phyloP scores from a whole-genome alignment of 2,888 invertebrate species.

The Drosophila conformis region DNA sequence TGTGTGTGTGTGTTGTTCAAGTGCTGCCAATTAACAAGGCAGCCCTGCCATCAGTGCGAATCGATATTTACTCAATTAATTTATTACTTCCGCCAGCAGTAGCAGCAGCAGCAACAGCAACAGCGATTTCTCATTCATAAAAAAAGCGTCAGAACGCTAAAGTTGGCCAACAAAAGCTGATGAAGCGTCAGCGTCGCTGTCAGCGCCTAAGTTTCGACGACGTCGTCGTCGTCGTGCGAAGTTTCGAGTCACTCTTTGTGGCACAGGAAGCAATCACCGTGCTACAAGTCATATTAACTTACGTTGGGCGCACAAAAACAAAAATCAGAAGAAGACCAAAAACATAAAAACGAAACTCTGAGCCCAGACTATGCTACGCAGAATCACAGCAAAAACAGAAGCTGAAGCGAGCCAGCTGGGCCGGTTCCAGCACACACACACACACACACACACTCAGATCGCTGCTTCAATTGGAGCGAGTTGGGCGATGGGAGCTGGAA shows the following conservation, averaged over 20 bases:
- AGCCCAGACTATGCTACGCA: constrained; percentile 37
- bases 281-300: constrained; percentile 81
- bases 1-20: constrained; percentile 43
- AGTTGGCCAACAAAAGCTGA: constrained; percentile 67
- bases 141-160: constrained; percentile 43
- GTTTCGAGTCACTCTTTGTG: constrained; percentile 39
- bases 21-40: constrained; percentile 75
- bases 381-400: constrained; percentile 79
- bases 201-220: constrained; percentile 62
- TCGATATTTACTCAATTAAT: constrained; percentile 81
- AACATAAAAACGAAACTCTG: constrained; percentile 17
- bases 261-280: constrained; percentile 81
- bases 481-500: constrained; percentile 35
- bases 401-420: constrained; percentile 67
- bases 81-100: constrained; percentile 76
- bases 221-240: constrained; percentile 16
- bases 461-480: constrained; percentile 41
- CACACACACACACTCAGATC: constrained; percentile 14
- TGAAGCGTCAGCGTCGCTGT: constrained; percentile 63
- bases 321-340: constrained; percentile 24
- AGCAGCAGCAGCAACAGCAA: constrained; percentile 25
- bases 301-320: constrained; percentile 64
- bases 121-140: constrained; percentile 67
- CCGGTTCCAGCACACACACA: constrained; percentile 38
- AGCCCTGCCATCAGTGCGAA: constrained; percentile 60